Base-by-base conservation (phyloP, 2,797 vertebrate species). In the Schizothorax lantsangensis region DNA sequence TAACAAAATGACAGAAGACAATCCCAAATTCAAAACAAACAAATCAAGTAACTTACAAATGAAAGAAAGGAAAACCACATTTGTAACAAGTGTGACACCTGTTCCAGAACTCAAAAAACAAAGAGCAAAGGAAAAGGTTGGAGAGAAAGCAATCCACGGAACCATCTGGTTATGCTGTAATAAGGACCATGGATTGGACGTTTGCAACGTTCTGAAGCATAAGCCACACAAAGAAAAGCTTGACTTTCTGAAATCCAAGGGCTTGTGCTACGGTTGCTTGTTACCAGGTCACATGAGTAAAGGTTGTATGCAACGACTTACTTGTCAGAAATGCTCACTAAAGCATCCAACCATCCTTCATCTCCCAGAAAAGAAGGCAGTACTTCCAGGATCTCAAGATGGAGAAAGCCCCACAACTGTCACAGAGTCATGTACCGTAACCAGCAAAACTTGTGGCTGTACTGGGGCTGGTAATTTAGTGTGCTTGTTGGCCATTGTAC, bases 151-250 rank as follows among this genome's bases (percentile, higher is more conserved):
- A 17, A 52, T 3, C 47, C 3, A 54, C 0, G 30, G 5, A 79
- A 52, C 30, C 72, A 5, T 84, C 59, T 59, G 26, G 49, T 72
- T 79, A 72, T 87, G 86, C 62, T 59, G 68, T 21, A 75, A 74
- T 33, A 74, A 75, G 2, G 57, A 71, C 15, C 74, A 79, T 45
- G 45, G 45, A 15, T 23, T 87, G 72, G n/a, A 19, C 1, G 19
- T 17, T 33, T 87, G 74, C 75, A 62, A 47, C 0, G 21, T 47
- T 23, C 66, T 83, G 54, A 36, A 57, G 33, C 68, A 71, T 21
- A 89, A 85, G 26, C 36, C 57, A 49, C 83, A 89, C 43, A 85
- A 84, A 52, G 85, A 89, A 69, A 85, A 82, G 9, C 26, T 79
- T 73, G 81, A 86, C 12, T 81, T 86, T n/a, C 40, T 87, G 43